Conservation (phyloP, 2,113 vertebrate species). For the Zeus faber region DNA sequence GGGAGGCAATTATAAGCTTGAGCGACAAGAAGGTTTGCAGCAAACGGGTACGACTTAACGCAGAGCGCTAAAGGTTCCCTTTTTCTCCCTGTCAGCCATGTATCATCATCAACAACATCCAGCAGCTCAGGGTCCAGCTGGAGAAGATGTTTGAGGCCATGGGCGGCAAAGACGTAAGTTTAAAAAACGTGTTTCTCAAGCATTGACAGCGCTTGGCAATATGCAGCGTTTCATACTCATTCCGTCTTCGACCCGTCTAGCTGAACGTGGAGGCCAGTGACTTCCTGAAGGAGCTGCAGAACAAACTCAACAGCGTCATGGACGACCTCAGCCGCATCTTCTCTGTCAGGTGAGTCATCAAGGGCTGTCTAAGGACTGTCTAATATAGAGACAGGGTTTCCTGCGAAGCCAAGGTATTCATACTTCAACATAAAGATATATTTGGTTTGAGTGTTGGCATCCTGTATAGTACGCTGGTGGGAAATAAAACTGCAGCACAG, state of each 20-base stretch:
- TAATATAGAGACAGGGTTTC: no score
- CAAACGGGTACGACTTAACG: no score
- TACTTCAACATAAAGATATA: background rate
- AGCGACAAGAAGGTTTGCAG: no score
- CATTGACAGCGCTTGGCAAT: background rate
- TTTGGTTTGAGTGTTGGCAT: background rate
- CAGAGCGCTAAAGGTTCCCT: no score
- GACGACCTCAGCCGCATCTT: slow-evolving; percentile 94
- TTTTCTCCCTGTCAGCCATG: slow-evolving; percentile 76
- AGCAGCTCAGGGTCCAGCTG: slow-evolving; percentile 93
- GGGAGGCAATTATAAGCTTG: no score
- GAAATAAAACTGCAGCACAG: no score
- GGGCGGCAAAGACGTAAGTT: slow-evolving; percentile 92
- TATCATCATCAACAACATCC: slow-evolving; percentile 98
- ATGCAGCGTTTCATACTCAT: slow-evolving; percentile 6
- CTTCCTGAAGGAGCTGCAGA: slow-evolving; percentile 94
- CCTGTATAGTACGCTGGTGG: background rate
- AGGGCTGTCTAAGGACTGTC: background rate
- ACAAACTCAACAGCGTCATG: slow-evolving; percentile 94
- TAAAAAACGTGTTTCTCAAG: slow-evolving; percentile 6
- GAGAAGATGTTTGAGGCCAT: slow-evolving; percentile 99
- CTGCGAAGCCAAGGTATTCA: no score
- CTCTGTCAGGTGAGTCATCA: slow-evolving; percentile 83
- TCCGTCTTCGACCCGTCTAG: slow-evolving; percentile 60
- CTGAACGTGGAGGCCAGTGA: slow-evolving; percentile 93